Evolutionary conservation across 2,797 vertebrate genomes (phyloP).

Genomic region (Lophura swinhoii): DNA sequence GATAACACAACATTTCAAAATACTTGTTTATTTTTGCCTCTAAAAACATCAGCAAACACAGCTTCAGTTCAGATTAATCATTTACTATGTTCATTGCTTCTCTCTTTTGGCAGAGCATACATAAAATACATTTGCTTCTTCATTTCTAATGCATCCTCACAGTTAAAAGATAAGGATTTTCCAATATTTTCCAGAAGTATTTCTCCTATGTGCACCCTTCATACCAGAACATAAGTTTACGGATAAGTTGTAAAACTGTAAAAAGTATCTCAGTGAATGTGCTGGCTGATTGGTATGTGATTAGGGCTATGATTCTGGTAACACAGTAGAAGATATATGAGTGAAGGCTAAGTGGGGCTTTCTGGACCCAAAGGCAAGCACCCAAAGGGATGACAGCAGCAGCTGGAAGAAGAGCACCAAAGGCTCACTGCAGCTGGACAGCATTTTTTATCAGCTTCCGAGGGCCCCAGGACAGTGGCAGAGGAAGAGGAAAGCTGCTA

Average conservation of each 20-base stretch:
- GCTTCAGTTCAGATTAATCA: neutral
- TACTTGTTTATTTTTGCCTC: neutral
- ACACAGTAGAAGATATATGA: neutral
- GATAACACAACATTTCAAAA: neutral
- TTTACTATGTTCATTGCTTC: neutral
- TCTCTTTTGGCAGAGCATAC: neutral
- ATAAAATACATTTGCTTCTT: neutral
- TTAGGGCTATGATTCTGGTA: neutral
- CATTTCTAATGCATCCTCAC: neutral
- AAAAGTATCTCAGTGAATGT: constrained; percentile 32
- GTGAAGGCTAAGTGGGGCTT: neutral
- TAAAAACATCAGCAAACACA: neutral
- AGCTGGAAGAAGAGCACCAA: neutral
- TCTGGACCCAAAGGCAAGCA: neutral
- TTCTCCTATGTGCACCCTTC: neutral
- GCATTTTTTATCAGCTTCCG: neutral
- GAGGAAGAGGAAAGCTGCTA: neutral
- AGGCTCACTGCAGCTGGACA: neutral
- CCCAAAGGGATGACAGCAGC: neutral
- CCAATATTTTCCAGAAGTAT: neutral
- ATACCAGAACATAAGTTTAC: constrained; percentile 3
- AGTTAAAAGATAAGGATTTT: neutral
- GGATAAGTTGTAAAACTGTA: constrained; percentile 26
- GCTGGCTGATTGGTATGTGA: constrained; percentile 1
- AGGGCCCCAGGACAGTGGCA: neutral